A percentile compares a stretch with the other conserved stretches of the same genome.
These are phyloP conservation scores for Leucania comma DNA, from an alignment of 2,888 invertebrate species.

Conservation along the genomic window DNA sequence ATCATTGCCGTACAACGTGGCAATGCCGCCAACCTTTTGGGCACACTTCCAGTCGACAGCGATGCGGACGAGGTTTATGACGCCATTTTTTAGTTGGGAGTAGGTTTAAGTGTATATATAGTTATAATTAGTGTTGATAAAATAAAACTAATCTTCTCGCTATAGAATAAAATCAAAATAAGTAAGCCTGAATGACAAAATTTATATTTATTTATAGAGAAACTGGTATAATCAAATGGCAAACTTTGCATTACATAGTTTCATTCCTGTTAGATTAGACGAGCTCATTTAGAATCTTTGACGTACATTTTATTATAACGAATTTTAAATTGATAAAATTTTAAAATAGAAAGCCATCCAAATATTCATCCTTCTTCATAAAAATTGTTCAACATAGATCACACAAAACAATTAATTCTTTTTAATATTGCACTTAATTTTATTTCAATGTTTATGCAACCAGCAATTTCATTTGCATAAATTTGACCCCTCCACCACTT, in stretches of 20 bases:
- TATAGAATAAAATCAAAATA: not conserved
- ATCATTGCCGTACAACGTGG: no score
- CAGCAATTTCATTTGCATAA: no score
- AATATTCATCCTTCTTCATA: not conserved
- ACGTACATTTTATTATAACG: not conserved
- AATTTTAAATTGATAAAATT: not conserved
- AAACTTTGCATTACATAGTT: not conserved
- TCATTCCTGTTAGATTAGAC: not conserved
- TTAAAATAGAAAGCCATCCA: no score
- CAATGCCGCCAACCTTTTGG: no score
- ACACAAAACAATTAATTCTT: not conserved
- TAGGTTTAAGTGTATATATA: no score
- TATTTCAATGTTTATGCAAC: no score
- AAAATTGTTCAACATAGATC: not conserved
- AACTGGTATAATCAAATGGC: conserved; percentile 25
- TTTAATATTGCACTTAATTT: no score
- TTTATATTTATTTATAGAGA: conserved; percentile 19
- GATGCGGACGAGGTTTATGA: no score
- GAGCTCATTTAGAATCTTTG: not conserved
- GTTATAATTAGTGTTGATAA: no score
- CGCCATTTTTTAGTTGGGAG: no score
- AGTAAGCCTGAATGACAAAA: not conserved
- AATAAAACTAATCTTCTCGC: not conserved
- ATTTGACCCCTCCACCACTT: no score
- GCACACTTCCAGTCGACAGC: no score